phyloP scores from a whole-genome alignment of 2,797 vertebrate genomes.

The Aplochiton taeniatus region DNA sequence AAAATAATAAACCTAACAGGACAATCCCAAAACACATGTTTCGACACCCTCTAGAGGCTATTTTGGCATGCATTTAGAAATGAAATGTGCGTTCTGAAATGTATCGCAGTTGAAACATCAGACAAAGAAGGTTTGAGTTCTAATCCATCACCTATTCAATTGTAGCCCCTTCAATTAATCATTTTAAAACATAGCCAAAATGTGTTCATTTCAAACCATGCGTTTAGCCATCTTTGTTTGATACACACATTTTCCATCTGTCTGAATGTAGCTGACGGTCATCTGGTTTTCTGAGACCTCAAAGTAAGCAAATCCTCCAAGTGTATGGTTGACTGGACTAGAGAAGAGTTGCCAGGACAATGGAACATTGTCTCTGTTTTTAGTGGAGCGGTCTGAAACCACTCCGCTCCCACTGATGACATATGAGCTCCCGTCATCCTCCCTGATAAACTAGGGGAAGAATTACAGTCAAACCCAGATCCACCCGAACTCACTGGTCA shows the following conservation, averaged over 20 bases:
- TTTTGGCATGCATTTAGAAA: no score
- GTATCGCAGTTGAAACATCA: no score
- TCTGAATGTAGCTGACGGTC: slow-evolving; percentile 60
- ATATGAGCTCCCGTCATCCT: slow-evolving; percentile 63
- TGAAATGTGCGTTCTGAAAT: no score
- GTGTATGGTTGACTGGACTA: slow-evolving; percentile 61
- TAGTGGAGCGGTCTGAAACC: slow-evolving; percentile 30
- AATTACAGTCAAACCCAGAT: neutral
- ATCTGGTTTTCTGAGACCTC: slow-evolving; percentile 54
- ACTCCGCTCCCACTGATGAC: slow-evolving; percentile 68
- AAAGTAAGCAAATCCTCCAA: slow-evolving; percentile 61
- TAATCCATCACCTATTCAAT: no score
- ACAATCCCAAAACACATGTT: neutral
- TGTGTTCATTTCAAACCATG: slow-evolving; percentile 15
- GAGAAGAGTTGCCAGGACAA: slow-evolving; percentile 66
- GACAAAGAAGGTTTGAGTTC: no score
- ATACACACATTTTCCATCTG: slow-evolving; percentile 67
- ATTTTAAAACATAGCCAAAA: no score
- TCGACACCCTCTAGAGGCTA: slow-evolving; percentile 20
- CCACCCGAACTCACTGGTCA: no score
- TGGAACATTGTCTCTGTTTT: slow-evolving; percentile 53
- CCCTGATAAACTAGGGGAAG: slow-evolving; percentile 63
- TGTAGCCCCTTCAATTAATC: no score
- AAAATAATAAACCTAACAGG: neutral
- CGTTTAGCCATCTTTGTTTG: slow-evolving; percentile 48